phyloP scores from a whole-genome alignment of 2,888 invertebrate genomes.

The Busseola fusca region DNA sequence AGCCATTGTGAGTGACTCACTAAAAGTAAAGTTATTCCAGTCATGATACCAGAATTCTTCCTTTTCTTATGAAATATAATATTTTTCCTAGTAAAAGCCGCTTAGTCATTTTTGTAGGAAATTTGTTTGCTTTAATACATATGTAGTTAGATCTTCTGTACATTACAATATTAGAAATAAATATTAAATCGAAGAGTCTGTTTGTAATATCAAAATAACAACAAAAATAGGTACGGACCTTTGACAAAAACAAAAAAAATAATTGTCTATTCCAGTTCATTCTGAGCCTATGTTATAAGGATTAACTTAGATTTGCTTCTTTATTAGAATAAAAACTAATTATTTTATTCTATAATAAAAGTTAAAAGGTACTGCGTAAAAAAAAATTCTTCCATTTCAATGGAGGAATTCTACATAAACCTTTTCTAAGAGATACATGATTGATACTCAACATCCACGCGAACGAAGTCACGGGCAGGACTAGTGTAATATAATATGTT shows the following conservation, averaged over 20 bases:
- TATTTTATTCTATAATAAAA: background rate
- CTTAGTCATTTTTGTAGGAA: constrained; percentile 20
- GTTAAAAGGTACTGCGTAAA: no score
- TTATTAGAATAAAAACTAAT: no score
- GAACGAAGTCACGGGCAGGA: background rate
- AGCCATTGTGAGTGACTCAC: constrained; percentile 23
- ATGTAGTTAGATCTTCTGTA: background rate
- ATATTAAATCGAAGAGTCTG: background rate
- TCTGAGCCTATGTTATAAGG: background rate
- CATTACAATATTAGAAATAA: background rate
- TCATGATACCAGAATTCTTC: constrained; percentile 27
- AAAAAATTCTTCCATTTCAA: background rate
- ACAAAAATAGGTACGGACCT: no score
- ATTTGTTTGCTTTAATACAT: background rate
- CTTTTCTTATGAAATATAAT: constrained; percentile 17
- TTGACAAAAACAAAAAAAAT: no score
- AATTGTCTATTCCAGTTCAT: background rate
- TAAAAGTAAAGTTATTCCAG: constrained; percentile 25
- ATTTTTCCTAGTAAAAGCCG: constrained; percentile 15
- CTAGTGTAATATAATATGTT: constrained; percentile 26
- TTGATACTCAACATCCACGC: background rate
- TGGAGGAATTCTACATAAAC: background rate
- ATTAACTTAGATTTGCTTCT: no score
- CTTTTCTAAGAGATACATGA: background rate
- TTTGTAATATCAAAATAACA: no score